Base-by-base conservation (phyloP, 2,888 invertebrate genomes). In the Labia minor region DNA sequence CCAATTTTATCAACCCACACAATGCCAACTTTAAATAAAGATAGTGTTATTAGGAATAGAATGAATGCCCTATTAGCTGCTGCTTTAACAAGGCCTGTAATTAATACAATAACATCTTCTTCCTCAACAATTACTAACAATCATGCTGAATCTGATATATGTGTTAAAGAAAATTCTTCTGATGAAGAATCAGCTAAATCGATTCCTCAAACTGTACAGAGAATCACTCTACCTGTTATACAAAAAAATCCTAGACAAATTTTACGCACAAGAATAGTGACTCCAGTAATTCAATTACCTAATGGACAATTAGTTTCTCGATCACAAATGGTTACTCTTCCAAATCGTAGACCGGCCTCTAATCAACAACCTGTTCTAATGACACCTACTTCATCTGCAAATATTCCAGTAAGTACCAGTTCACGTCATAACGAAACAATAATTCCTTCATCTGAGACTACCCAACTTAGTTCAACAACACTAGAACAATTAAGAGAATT, bases 401-500 rank as follows among this genome's bases (percentile, higher is more conserved):
- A 6, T 11, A 33, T 33, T 33, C 33, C 33, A 8, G 6, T 11
- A 8, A 33, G 33, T 33, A 33, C 33, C 11, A 8, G 6, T 11
- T 33, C 33, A 33, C 33, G 33, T 33, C 33, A 33, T 33, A 33
- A 33, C 33, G 33, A 33, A 33, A 8, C 33, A 6, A 33, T 33
- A 33, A 33, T 33, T 8, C 33, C 33, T 8, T 8, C 6, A 6
- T 6, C 33, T 33, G 33, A 33, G 33, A 6, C 33, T 33, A 33
- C 6, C 11, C 33, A 33, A 33, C n/a, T 61, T 2, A 62, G 62
- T 74, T 86, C 88, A 0, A 88, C 88, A 0, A 89, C 89, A 0
- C 77, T 89, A 65, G 89, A 90, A 76, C 90, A 90, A 73, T 76
- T 90, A 8, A 78, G 89, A 66, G 90, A 90, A 74, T 90, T 90